Evolutionary conservation across 2,888 invertebrate species (phyloP).

Genomic region (Drosophila neotestacea): DNA sequence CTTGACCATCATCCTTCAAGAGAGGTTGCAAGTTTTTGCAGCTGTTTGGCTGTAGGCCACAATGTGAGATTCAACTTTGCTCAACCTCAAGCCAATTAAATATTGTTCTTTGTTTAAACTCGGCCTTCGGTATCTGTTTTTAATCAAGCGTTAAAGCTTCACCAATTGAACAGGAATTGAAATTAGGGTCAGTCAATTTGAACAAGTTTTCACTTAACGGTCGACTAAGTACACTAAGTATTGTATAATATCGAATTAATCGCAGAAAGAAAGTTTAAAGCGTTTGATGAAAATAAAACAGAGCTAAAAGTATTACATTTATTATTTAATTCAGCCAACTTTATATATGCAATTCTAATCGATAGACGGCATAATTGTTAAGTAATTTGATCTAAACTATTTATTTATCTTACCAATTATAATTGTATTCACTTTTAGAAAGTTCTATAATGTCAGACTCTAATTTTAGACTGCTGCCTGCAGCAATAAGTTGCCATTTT

Average conservation of each 20-base stretch:
- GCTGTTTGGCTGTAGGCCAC: slow-evolving; percentile 61
- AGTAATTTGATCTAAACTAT: too few species aligned
- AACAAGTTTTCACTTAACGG: not conserved
- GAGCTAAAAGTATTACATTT: too few species aligned
- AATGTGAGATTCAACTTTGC: slow-evolving; percentile 10
- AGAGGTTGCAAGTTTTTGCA: slow-evolving; percentile 51
- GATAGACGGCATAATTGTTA: too few species aligned
- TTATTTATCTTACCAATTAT: too few species aligned
- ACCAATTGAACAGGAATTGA: slow-evolving; percentile 42
- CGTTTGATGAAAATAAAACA: too few species aligned
- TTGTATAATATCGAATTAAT: not conserved
- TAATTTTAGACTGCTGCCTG: not conserved
- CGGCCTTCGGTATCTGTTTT: slow-evolving; percentile 43
- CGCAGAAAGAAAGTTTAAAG: not conserved
- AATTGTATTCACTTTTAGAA: too few species aligned
- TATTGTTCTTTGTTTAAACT: slow-evolving; percentile 27
- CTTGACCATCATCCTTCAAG: not conserved
- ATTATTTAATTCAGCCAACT: too few species aligned
- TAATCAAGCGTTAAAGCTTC: slow-evolving; percentile 61
- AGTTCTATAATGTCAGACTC: not conserved
- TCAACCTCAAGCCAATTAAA: slow-evolving; percentile 49
- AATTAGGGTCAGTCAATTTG: not conserved
- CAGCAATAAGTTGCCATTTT: slow-evolving; percentile 23
- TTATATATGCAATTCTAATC: too few species aligned
- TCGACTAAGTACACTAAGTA: not conserved